Conservation (phyloP, 92 coral and sea anemone genomes). For the Palythoa caribaeorum region DNA sequence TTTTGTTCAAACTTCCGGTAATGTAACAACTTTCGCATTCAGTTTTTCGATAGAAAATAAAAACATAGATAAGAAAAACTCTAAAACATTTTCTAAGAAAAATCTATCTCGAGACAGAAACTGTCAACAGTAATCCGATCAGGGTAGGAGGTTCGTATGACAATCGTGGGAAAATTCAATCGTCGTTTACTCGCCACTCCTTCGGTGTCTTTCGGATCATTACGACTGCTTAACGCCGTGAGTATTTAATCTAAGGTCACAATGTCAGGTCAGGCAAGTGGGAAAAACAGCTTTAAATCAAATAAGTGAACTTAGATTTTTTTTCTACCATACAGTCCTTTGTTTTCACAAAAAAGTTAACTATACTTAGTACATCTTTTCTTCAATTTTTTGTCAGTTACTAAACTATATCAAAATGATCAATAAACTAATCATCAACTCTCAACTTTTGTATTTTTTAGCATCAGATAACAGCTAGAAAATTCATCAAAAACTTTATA, state of each 20-base stretch:
- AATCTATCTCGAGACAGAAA: background rate
- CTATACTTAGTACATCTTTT: background rate
- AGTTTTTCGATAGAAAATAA: background rate
- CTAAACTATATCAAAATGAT: background rate
- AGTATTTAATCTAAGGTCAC: background rate
- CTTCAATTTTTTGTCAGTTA: background rate
- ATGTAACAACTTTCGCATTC: background rate
- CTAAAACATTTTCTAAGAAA: background rate
- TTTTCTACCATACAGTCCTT: background rate
- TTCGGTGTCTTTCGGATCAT: constrained; percentile 40
- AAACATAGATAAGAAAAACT: background rate
- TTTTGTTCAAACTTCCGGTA: constrained; percentile 29
- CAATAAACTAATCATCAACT: background rate
- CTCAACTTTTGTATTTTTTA: background rate
- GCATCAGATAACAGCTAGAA: background rate
- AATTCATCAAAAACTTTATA: background rate
- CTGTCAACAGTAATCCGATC: constrained; percentile 21
- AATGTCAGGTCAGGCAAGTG: background rate
- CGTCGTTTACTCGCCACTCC: constrained; percentile 45
- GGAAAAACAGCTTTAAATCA: background rate
- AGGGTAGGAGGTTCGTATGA: constrained; percentile 1
- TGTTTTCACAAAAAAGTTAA: background rate
- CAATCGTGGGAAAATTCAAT: constrained; percentile 38
- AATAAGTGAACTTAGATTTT: background rate
- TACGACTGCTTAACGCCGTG: constrained; percentile 20